Evolutionary conservation across 2,113 vertebrate species (phyloP), one percentile per base, ranked within the genome.

Genomic region (Zosterops pallidus): DNA sequence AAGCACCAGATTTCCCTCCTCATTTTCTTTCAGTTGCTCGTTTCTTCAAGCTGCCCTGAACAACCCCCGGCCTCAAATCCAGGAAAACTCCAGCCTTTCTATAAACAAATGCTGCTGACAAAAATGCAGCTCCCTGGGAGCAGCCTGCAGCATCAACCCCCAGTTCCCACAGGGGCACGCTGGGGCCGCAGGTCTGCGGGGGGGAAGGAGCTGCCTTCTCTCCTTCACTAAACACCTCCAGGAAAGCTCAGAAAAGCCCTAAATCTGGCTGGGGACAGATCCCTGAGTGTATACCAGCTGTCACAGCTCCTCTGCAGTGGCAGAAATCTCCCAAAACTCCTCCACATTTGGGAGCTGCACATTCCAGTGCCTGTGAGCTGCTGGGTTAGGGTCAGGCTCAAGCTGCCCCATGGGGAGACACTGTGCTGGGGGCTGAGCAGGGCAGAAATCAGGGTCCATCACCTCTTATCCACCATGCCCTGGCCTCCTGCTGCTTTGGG

Each of bases 321-420:
- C 46, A 31, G 28, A 1, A 31, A 39, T 9, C 12, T 20, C 53
- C 57, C 18, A 5, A 57, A 68, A 69, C 3, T 3, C 9, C 28
- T 28, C 28, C 20, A 7, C 6, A 18, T 2, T 6, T 0, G 0
- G 39, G 41, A 65, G 24, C 44, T 26, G 70, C 9, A 18, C 35
- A n/a, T 6, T 18, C 7, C 56, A 24, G 35, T 5, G 37, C 37
- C 13, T 0, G n/a, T 0, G n/a, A 52, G 2, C 11, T 37, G n/a
- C 44, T 46, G 72, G 33, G 5, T 29, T 2, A 17, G 49, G 33
- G 41, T 60, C 67, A 71, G 53, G 42, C 12, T 39, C 0, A 4
- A 75, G 52, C 70, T 78, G n/a, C 37, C 65, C 75, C 35, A 9
- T 0, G 12, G 13, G 21, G 57, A 17, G 6, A 56, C 37, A 33